These are phyloP conservation scores for Python bivittatus DNA, from an alignment of 2,113 vertebrate species.

Conservation along the genomic window DNA sequence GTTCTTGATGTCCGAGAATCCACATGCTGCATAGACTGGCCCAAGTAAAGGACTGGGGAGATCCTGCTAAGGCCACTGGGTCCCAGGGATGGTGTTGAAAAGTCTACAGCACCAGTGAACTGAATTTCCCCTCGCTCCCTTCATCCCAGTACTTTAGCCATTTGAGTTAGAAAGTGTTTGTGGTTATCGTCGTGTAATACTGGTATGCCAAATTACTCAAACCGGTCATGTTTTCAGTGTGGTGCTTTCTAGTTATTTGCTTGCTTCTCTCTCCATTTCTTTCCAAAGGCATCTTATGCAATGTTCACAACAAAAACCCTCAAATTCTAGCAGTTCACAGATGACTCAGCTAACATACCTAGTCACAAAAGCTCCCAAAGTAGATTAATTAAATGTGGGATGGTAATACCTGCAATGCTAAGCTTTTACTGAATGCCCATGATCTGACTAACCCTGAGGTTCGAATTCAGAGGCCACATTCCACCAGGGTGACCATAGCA, in stretches of 20 bases:
- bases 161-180: background rate
- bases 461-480: background rate
- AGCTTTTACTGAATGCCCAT: background rate
- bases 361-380: background rate
- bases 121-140: background rate
- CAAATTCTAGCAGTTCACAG: background rate
- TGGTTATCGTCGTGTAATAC: background rate
- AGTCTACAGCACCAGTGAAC: background rate
- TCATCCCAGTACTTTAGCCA: background rate
- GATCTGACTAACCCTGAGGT: background rate
- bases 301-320: background rate
- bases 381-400: conserved; percentile 11
- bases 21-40: background rate
- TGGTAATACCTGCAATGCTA: background rate
- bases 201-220: background rate
- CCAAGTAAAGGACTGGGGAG: background rate
- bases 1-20: no score
- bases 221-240: background rate
- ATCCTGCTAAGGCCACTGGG: no score
- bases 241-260: background rate
- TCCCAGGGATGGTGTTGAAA: background rate
- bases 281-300: background rate
- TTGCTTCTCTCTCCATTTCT: background rate
- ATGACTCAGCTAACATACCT: background rate
- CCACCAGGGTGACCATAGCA: background rate